A percentile compares a stretch with the other conserved stretches of the same genome.
These are phyloP conservation scores for Steinernema hermaphroditum DNA, from an alignment of 2,888 invertebrate species.

Conservation along the genomic window DNA sequence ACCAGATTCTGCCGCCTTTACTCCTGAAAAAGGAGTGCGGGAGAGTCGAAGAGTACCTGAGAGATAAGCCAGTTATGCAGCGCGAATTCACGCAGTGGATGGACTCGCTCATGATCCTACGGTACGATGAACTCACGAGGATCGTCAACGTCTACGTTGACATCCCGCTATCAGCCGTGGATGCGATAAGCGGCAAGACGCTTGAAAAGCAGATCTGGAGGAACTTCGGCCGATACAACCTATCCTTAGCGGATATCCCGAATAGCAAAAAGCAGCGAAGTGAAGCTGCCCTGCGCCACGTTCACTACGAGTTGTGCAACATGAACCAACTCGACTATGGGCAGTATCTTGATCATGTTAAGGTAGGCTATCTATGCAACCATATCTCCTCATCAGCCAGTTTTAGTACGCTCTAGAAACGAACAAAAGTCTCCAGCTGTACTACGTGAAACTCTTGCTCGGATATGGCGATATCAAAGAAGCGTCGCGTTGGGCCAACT, in stretches of 20 bases:
- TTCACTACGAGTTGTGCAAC: not conserved
- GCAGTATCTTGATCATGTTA: not conserved
- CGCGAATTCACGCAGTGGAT: not conserved
- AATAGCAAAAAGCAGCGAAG: not conserved
- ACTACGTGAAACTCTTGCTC: not conserved
- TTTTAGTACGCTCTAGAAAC: not conserved
- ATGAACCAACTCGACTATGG: not conserved
- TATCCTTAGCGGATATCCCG: not conserved
- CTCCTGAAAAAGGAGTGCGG: not conserved
- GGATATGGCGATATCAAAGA: not conserved
- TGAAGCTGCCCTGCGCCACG: not conserved
- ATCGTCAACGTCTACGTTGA: not conserved
- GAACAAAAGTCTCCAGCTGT: not conserved
- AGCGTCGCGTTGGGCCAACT: constrained; percentile 4
- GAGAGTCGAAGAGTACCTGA: not conserved
- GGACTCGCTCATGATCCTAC: not conserved
- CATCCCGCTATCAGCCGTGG: not conserved
- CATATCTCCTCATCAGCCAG: not conserved
- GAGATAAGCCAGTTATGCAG: not conserved
- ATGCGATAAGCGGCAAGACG: not conserved
- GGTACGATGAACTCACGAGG: not conserved
- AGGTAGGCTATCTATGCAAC: not conserved
- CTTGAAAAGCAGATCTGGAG: constrained; percentile 5
- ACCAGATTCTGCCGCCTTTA: not conserved
- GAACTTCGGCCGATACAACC: not conserved